Percentiles rank a stretch among this genome's conserved stretches.
Evolutionary conservation across 2,888 invertebrate genomes (phyloP).

Genomic region (Limulus polyphemus): DNA sequence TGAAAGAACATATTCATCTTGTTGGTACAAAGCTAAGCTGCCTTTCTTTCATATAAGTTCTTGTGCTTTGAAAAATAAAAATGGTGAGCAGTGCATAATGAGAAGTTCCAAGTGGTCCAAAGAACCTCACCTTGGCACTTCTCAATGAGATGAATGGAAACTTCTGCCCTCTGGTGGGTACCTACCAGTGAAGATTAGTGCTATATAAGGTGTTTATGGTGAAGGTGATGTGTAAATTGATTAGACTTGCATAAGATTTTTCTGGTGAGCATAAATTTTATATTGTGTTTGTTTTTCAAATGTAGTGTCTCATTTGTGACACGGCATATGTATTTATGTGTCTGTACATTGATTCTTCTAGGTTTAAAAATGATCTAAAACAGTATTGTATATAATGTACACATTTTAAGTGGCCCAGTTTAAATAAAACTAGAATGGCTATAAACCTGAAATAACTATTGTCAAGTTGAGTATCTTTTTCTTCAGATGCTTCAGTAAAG

Average conservation of each 20-base stretch:
- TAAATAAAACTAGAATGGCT: conserved; percentile 7
- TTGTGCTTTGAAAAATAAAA: too few relatives aligned
- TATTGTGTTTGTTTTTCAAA: conserved; percentile 8
- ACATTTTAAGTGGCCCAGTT: conserved; percentile 12
- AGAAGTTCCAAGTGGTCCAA: too few relatives aligned
- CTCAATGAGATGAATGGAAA: background rate
- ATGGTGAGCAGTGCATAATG: too few relatives aligned
- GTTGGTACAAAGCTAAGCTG: too few relatives aligned
- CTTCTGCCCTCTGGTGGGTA: background rate
- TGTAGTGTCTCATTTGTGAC: conserved; percentile 15
- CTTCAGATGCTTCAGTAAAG: too few relatives aligned
- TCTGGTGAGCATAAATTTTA: too few relatives aligned
- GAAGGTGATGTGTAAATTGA: conserved; percentile 8
- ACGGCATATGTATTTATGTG: conserved; percentile 7
- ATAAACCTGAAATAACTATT: too few relatives aligned
- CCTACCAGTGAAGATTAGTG: background rate
- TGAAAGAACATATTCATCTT: too few relatives aligned
- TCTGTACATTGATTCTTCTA: conserved; percentile 17
- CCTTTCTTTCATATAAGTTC: too few relatives aligned
- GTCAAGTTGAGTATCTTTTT: too few relatives aligned
- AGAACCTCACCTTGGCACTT: too few relatives aligned
- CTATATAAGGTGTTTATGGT: background rate
- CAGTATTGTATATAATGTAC: conserved; percentile 18
- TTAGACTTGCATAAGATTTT: conserved; percentile 4
- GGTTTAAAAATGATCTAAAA: conserved; percentile 1